Percentiles rank a stretch among this genome's conserved stretches.
Evolutionary conservation across 1,140 invertebrate genomes (phyloP).

Genomic region (Helicoverpa armigera): DNA sequence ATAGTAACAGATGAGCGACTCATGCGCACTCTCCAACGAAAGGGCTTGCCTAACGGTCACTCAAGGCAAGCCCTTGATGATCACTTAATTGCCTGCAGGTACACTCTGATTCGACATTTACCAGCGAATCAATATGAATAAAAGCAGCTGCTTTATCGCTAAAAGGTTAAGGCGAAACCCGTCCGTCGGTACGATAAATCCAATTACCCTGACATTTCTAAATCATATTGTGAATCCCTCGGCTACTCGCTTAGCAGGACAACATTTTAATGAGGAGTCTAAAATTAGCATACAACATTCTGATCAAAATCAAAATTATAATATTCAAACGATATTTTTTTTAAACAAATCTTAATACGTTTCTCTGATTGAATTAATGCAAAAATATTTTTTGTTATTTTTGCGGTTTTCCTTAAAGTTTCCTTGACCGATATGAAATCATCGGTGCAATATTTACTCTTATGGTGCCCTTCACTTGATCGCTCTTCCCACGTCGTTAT

Average conservation of each 20-base stretch:
- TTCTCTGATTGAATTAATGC: neutral
- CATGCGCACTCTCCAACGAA: conserved; percentile 39
- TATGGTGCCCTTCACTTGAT: conserved; percentile 66
- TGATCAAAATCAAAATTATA: no score
- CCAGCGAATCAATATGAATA: conserved; percentile 37
- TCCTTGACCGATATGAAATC: conserved; percentile 79
- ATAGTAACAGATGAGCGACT: conserved; percentile 50
- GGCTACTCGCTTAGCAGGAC: neutral
- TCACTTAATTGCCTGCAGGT: conserved; percentile 39
- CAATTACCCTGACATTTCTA: conserved; percentile 38
- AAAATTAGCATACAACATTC: neutral
- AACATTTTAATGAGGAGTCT: conserved; percentile 12
- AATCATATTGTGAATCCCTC: conserved; percentile 11
- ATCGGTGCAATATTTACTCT: conserved; percentile 68
- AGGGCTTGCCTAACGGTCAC: conserved; percentile 53
- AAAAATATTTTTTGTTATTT: conserved; percentile 20
- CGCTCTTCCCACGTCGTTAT: conserved; percentile 64
- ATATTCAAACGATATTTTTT: no score
- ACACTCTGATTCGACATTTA: conserved; percentile 31
- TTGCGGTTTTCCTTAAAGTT: conserved; percentile 63
- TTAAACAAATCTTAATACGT: no score
- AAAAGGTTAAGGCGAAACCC: conserved; percentile 37
- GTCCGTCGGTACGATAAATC: conserved; percentile 11
- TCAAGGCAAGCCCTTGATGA: conserved; percentile 53
- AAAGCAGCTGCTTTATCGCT: conserved; percentile 5